A percentile compares a stretch with the other conserved stretches of the same genome.
phyloP scores from a whole-genome alignment of 2,888 invertebrate species.

The Zelleria hepariella region DNA sequence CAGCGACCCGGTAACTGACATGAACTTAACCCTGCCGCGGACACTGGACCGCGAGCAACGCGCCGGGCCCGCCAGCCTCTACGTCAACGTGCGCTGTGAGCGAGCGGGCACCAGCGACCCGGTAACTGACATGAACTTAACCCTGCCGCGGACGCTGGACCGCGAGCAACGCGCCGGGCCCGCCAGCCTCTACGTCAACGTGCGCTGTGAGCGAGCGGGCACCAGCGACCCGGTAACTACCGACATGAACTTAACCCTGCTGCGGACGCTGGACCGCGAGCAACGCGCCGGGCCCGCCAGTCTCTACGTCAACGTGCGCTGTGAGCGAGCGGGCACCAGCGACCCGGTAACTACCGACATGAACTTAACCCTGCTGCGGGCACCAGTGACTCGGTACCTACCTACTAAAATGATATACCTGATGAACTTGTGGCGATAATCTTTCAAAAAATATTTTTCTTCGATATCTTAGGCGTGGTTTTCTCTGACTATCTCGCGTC shows the following conservation, averaged over 20 bases:
- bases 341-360: slow-evolving; percentile 87
- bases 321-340: slow-evolving; percentile 82
- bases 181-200: slow-evolving; percentile 88
- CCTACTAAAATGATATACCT: too few relatives aligned
- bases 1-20: slow-evolving; percentile 78
- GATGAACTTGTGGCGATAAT: too few relatives aligned
- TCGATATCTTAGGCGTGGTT: too few relatives aligned
- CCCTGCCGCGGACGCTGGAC: slow-evolving; percentile 82
- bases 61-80: slow-evolving; percentile 86
- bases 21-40: slow-evolving; percentile 83
- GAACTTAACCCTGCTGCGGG: slow-evolving; percentile 82
- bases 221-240: slow-evolving; percentile 84
- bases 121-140: slow-evolving; percentile 80
- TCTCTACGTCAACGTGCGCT: slow-evolving; percentile 88
- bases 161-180: slow-evolving; percentile 89
- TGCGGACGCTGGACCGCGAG: slow-evolving; percentile 86
- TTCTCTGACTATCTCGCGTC: too few relatives aligned
- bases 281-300: slow-evolving; percentile 86
- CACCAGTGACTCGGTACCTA: slow-evolving; percentile 83
- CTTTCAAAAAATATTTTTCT: too few relatives aligned
- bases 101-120: slow-evolving; percentile 83
- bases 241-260: slow-evolving; percentile 85
- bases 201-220: slow-evolving; percentile 84
- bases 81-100: slow-evolving; percentile 87
- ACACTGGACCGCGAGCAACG: slow-evolving; percentile 89